Base-by-base conservation (phyloP, 2,113 vertebrate genomes). In the Ellobius talpinus region DNA sequence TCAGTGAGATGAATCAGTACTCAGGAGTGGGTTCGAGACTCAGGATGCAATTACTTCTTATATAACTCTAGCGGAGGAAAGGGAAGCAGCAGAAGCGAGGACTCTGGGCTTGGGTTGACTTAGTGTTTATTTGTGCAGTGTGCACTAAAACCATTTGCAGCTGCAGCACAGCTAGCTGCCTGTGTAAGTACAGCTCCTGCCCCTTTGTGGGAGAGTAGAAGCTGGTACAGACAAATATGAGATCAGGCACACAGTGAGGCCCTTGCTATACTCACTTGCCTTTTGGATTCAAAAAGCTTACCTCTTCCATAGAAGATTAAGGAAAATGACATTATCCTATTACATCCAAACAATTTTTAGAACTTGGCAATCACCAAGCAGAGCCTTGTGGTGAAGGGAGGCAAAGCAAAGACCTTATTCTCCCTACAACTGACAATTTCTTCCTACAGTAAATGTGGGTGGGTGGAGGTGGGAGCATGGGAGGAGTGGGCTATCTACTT, bases 1-100 rank as follows among this genome's bases (percentile, higher is more conserved):
- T 95, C 90, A 82, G 29, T 31, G 92, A 73, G 97, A 94, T 84
- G 76, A 96, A 92, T 61, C 95, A 90, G 92, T 93, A 39, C 76
- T 47, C 72, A 92, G 72, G 73, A 85, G 70, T 77, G 87, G 89
- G 86, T 68, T 96, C 94, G 58, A 92, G 95, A 94, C 96, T 97
- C 58, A 72, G 24, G 58, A 47, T 79, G 23, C 89, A 77, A 91
- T 84, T 88, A 77, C 65, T 81, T 96, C 95, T 96, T 93, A 73
- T 94, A 11, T 55, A 70, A 88, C 93, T 95, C 87, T 70, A 90
- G 87, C 36, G 86, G 81, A 89, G 87, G 78, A 89, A 82, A 84
- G 58, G 50, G 70, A 92, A n/a, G 84, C 78, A 58, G 78, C n/a
- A 76, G 92, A 93, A 70, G 52, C 96, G 94, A 82, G 94, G 91